Base-by-base conservation (phyloP, 2,888 invertebrate species). In the Chaitophorus viminalis region DNA sequence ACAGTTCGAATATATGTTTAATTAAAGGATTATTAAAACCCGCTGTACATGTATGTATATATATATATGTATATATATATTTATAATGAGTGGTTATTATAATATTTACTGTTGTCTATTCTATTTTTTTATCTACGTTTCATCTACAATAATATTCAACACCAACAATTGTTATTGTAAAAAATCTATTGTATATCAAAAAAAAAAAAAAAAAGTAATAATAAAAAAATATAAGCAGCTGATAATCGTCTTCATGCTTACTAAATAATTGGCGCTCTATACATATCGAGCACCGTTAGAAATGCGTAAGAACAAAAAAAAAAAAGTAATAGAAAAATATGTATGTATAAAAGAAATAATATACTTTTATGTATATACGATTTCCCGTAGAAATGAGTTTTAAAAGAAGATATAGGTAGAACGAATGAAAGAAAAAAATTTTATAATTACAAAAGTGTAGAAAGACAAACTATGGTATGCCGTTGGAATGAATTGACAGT, bases 101-200 rank as follows among this genome's bases (percentile, higher is more conserved):
- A 76, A 46, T n/a, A n/a, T 85, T 85, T 77, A 85, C 68, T 77
- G 84, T 33, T 85, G 60, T 85, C 84, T 85, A 85, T 77, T 77
- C 84, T 85, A 85, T 85, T 70, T 60, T 82, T 68, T 82, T 81
- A 81, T 81, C 81, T 81, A 81, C 81, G 39, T 81, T 81, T 54
- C 74, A 75, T 85, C 84, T 85, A 85, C 84, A 52, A 52, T n/a
- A n/a, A n/a, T 77, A 68, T 77, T 77, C 84, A 85, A 85, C 68
- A 77, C 84, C 33, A 85, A 85, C 75, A 46, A 52, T 65, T 76
- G 84, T 85, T 85, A 85, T 75, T 60, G 29, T 75, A 76, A 76
- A 46, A n/a, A 76, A 84, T 84, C 31, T 76, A 76, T 84, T 65
- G 75, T 60, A 65, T 68, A 52, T 65, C 60, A 75, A 81, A 79